Conservation (phyloP, 2,888 invertebrate genomes). For the Hyposoter didymator region DNA sequence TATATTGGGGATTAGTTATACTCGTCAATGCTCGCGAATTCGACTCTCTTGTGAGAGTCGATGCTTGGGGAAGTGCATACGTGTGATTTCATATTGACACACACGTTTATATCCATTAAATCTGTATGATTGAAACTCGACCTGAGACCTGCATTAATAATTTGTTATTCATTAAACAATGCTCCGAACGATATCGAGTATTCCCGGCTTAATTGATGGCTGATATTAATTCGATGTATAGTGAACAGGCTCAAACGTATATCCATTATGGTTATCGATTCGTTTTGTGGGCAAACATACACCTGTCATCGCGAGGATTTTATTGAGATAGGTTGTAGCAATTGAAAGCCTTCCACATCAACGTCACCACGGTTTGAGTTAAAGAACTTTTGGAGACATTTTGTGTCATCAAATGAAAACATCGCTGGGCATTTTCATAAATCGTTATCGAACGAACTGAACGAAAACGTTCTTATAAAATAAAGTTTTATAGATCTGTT, state of each 20-base stretch:
- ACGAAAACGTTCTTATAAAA: not conserved
- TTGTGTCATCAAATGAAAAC: not conserved
- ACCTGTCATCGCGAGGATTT: not conserved
- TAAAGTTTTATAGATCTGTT: not conserved
- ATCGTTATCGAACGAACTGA: not conserved
- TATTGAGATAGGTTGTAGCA: not conserved
- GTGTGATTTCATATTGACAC: not conserved
- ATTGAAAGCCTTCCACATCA: not conserved
- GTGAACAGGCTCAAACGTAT: not conserved
- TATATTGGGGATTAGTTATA: conserved; percentile 36
- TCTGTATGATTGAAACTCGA: conserved; percentile 33
- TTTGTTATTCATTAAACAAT: conserved; percentile 54
- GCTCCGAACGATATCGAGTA: conserved; percentile 14
- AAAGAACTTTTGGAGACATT: not conserved
- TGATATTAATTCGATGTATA: not conserved
- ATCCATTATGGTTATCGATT: conserved; percentile 21
- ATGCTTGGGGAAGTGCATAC: conserved; percentile 10
- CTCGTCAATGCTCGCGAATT: conserved; percentile 33
- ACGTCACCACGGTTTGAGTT: not conserved
- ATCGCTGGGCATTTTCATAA: not conserved
- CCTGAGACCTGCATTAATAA: conserved; percentile 30
- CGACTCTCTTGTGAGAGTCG: conserved; percentile 16
- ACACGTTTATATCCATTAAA: conserved; percentile 33
- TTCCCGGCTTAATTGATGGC: conserved; percentile 39
- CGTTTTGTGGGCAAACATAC: not conserved